These are phyloP conservation scores for Pseudanteris insignis DNA, from an alignment of 2,888 invertebrate genomes.

Conservation along the genomic window DNA sequence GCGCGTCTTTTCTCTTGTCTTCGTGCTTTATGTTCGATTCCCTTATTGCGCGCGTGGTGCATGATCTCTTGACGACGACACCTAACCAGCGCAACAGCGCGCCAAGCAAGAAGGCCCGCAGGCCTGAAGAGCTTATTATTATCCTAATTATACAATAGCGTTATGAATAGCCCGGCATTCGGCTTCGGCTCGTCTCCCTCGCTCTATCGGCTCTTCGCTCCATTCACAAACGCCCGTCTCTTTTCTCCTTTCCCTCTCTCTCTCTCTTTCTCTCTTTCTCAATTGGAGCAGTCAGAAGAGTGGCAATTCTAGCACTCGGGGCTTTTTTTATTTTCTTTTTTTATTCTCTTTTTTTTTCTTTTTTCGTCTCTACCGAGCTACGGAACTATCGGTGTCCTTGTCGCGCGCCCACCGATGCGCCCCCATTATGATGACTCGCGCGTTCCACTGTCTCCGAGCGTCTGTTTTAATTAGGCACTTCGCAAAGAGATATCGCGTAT, in stretches of 20 bases:
- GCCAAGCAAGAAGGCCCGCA: slow-evolving; percentile 58
- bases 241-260: slow-evolving; percentile 50
- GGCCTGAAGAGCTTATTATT: slow-evolving; percentile 64
- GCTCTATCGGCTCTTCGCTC: slow-evolving; percentile 43
- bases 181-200: slow-evolving; percentile 47
- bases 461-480: slow-evolving; percentile 70
- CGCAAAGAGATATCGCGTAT: too few relatives aligned
- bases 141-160: slow-evolving; percentile 66
- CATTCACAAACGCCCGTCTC: too few relatives aligned
- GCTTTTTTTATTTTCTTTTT: too few relatives aligned
- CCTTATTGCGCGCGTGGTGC: slow-evolving; percentile 45
- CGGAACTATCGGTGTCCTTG: too few relatives aligned
- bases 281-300: slow-evolving; percentile 62
- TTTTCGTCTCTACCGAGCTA: too few relatives aligned
- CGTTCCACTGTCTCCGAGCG: slow-evolving; percentile 65
- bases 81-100: slow-evolving; percentile 49
- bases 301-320: slow-evolving; percentile 65
- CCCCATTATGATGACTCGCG: too few relatives aligned
- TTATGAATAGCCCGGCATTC: slow-evolving; percentile 58
- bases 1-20: slow-evolving; percentile 44
- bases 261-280: slow-evolving; percentile 54
- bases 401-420: too few relatives aligned
- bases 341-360: too few relatives aligned
- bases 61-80: slow-evolving; percentile 44
- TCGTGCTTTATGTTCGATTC: slow-evolving; percentile 36